Evolutionary conservation across 1,140 invertebrate genomes (phyloP), one percentile per base, ranked within the genome.

Genomic region (Coptotermes formosanus): DNA sequence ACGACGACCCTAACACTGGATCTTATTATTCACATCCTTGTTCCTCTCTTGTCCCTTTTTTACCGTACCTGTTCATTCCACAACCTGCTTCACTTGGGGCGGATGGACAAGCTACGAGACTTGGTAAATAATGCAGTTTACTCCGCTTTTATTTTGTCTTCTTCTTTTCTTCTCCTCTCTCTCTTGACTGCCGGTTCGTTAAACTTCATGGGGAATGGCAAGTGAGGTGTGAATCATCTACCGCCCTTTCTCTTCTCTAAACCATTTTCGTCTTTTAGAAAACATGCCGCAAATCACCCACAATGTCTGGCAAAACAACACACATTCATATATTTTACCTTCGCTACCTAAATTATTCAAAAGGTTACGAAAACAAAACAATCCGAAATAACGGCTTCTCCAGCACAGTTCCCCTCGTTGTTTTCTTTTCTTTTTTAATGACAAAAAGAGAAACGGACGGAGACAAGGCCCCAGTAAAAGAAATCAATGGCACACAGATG

Each of bases 211-310:
- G 25, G 64, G 64, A 8, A 55, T 75, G 64, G 64, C 64, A 75
- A 75, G 64, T 75, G 64, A 75, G 64, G 64, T 75, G 64, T 75
- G 64, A 75, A 30, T 75, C 64, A 75, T 75, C 64, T 55, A 16
- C 52, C 14, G 52, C 64, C n/a, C 64, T 55, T 55, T 21, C 52
- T 12, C 6, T 55, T 55, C 19, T 1, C 52, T 75, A 30, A 75
- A 75, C n/a, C 25, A 75, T 30, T 75, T 30, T 30, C 16, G 8
- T 30, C 64, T 75, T 64, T 25, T 7, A 75, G n/a, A 11, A 14
- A 25, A 75, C 64, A 25, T n/a, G 30, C 64, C 25, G 14, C 38
- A 38, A 38, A 16, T 55, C 52, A 19, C 3, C 0, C 52, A 55
- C 52, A 55, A 55, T 21, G 19, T 19, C 64, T 16, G 55, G n/a